Evolutionary conservation across 1,140 invertebrate genomes (phyloP), one percentile per base, ranked within the genome.

Genomic region (Ceratina australensis): DNA sequence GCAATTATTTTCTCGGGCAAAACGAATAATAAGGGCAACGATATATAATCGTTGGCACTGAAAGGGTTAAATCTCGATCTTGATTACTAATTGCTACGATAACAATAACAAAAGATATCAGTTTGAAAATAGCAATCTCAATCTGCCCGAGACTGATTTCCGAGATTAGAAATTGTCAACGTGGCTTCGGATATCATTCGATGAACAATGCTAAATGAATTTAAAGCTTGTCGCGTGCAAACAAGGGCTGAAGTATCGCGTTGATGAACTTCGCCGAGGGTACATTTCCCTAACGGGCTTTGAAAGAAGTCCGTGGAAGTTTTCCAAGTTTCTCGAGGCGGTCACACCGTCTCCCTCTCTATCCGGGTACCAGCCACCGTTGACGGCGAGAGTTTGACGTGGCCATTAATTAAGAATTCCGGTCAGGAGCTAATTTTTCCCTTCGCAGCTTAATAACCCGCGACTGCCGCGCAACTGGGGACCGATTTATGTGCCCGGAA

Each of bases 371-470:
- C 72, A 65, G 57, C 28, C 72, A 28, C 57, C 24, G 28, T 22
- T 67, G 3, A 67, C 15, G 26, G 49, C 56, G 61, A n/a, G 26
- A 79, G 67, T 81, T 82, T 78, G 73, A 72, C 79, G 79, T 16
- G 63, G 26, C 33, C 79, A 67, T 82, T 82, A 81, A 82, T 82
- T 82, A 81, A 82, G 33, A 24, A 81, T 81, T 81, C 66, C 73
- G 56, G 33, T 13, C 50, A n/a, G 73, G 50, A 54, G 65, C 57
- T 82, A 82, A 82, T 82, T 82, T 81, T 82, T 82, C 73, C 80
- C 67, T 81, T 78, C 33, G 64, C 67, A 82, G 73, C 73, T 82
- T 82, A 68, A 81, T 72, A 78, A 72, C 56, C 74, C 73, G 57
- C 63, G 67, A 78, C 80, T 72, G 50, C 68, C 74, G 52, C 18